Evolutionary conservation across 2,113 vertebrate genomes (phyloP).

Genomic region (Phalacrocorax aristotelis): DNA sequence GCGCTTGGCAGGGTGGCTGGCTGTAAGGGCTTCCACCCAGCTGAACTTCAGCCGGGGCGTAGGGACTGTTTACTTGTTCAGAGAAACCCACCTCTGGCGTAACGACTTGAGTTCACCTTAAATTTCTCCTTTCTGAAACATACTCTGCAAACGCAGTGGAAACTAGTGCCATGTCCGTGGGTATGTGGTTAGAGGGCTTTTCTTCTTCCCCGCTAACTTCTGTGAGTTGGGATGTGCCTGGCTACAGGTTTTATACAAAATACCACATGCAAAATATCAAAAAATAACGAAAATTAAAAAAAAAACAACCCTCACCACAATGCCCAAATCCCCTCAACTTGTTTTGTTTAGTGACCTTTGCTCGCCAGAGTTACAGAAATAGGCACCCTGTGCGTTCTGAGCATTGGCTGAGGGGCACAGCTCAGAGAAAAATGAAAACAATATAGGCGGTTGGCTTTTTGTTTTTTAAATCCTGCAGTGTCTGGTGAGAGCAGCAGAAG

Average conservation of each 20-base stretch:
- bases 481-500: neutral
- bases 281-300: neutral
- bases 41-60: neutral
- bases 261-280: neutral
- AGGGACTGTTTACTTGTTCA: neutral
- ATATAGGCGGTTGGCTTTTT: rapidly evolving
- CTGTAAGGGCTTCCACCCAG: neutral
- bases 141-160: neutral
- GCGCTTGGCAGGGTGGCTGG: neutral
- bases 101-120: neutral
- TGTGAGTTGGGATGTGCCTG: neutral
- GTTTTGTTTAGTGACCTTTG: neutral
- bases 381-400: neutral
- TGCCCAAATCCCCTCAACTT: neutral
- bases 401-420: neutral
- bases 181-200: neutral
- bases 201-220: neutral
- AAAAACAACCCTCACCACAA: neutral
- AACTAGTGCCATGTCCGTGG: neutral
- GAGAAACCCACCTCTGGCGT: neutral
- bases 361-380: neutral
- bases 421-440: neutral
- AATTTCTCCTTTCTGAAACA: neutral
- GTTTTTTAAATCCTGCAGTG: neutral
- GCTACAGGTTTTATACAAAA: neutral